Percentiles rank a stretch among this genome's conserved stretches.
These are phyloP conservation scores for Papilio glaucus DNA, from an alignment of 1,140 invertebrate species.

Conservation along the genomic window DNA sequence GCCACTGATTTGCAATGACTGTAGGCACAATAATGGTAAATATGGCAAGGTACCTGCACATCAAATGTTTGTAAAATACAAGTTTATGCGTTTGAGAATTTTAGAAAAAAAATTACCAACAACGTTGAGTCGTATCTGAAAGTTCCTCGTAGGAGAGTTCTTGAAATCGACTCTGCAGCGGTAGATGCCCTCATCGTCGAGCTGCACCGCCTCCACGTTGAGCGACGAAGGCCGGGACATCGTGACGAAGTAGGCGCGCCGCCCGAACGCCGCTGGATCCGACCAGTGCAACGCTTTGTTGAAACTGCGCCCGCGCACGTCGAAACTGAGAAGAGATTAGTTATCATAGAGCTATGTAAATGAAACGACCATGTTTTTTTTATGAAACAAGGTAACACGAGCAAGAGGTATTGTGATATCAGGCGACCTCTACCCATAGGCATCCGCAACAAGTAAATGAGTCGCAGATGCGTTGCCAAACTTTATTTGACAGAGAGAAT, in stretches of 20 bases:
- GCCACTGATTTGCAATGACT: too few relatives aligned
- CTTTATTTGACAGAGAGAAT: too few relatives aligned
- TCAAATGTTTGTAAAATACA: too few relatives aligned
- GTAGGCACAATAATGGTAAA: too few relatives aligned
- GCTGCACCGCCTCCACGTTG: conserved; percentile 90
- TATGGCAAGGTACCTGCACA: too few relatives aligned
- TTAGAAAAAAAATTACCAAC: conserved; percentile 88
- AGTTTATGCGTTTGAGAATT: not conserved
- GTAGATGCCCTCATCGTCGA: conserved; percentile 93
- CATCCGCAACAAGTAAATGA: too few relatives aligned
- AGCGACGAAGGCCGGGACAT: conserved; percentile 89
- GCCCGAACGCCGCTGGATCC: conserved; percentile 89
- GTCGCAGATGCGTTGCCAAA: too few relatives aligned
- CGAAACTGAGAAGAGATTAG: conserved; percentile 85
- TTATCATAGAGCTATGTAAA: too few relatives aligned
- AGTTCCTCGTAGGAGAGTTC: conserved; percentile 95
- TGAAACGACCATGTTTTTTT: too few relatives aligned
- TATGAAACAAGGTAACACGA: too few relatives aligned
- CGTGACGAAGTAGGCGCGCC: conserved; percentile 91
- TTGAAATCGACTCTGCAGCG: conserved; percentile 95
- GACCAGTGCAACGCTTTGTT: conserved; percentile 91
- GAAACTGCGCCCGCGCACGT: conserved; percentile 91
- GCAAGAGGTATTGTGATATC: too few relatives aligned
- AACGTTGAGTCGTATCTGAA: conserved; percentile 94
- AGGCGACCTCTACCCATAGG: too few relatives aligned